Base-by-base conservation (phyloP, 2,888 invertebrate species). In the Halictus ligatus region DNA sequence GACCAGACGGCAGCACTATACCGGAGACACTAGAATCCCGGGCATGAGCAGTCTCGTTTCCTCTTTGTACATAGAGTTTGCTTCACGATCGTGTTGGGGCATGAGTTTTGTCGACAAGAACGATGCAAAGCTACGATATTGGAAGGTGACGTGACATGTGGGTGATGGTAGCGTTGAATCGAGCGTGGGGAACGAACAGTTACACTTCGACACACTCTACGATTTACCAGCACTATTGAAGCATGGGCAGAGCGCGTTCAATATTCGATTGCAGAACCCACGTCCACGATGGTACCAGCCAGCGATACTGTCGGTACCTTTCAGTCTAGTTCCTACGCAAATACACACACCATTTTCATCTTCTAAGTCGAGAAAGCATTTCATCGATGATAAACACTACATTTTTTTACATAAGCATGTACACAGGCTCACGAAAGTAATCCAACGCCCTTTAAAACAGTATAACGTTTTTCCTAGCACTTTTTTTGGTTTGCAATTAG, bases 241-340 rank as follows among this genome's bases (percentile, higher is more conserved):
- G 93, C 95, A 95, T 72, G 95, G 95, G 83, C 95, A 95, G 84
- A 95, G 92, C 82, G 94, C 94, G 92, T 95, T 95, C 92, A 95
- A 91, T 89, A 95, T 92, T 91, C 95, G 95, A 92, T 93, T 95
- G 94, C 95, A 95, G 93, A 95, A 95, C 85, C 95, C 95, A 83
- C 95, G 94, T 84, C 95, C 95, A 86, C 95, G 94, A 91, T 94
- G 93, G 92, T 95, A 95, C 95, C 95, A 95, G 83, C 93, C 94
- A 86, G 93, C 92, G 89, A 94, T 92, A 87, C 92, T 92, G 90
- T 94, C 92, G 85, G 92, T 92, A 87, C 93, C 93, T 89, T 92
- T 94, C 92, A 93, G 93, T 92, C 93, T 94, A 92, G 93, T 93
- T 89, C 94, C 95, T 95, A 93, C 88, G 86, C 90, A 92, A 78